Conservation (phyloP, 2,888 invertebrate genomes). For the Euzophera pinguis region DNA sequence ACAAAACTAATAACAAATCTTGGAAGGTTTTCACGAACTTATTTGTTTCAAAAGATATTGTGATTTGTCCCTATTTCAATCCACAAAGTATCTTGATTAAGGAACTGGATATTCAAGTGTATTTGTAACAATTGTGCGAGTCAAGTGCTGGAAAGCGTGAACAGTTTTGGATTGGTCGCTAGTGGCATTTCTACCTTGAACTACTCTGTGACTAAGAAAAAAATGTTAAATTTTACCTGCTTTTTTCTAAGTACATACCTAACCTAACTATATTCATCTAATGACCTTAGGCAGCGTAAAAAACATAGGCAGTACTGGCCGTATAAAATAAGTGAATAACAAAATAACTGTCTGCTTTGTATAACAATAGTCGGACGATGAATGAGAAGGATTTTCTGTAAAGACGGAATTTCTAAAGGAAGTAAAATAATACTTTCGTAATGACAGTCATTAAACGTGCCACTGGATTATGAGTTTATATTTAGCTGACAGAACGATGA, state of each 20-base stretch:
- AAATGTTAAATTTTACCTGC: no score
- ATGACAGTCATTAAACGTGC: background rate
- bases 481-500: background rate
- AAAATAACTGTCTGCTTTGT: slow-evolving; percentile 3
- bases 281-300: no score
- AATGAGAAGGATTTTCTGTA: background rate
- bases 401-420: slow-evolving; percentile 1
- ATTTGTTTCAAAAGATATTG: background rate
- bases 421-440: background rate
- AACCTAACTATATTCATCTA: no score
- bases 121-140: no score
- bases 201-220: no score
- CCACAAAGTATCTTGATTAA: no score
- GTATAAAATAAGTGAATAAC: background rate
- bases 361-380: slow-evolving; percentile 9
- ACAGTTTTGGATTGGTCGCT: no score
- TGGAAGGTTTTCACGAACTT: background rate
- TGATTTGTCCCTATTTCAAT: background rate
- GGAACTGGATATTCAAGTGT: no score
- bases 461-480: background rate
- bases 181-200: no score
- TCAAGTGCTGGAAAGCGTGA: no score
- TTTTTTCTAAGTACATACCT: no score
- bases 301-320: no score
- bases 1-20: background rate